A percentile compares a stretch with the other conserved stretches of the same genome.
Conservation (phyloP, 2,888 invertebrate species). For the Tenodera sinensis region DNA sequence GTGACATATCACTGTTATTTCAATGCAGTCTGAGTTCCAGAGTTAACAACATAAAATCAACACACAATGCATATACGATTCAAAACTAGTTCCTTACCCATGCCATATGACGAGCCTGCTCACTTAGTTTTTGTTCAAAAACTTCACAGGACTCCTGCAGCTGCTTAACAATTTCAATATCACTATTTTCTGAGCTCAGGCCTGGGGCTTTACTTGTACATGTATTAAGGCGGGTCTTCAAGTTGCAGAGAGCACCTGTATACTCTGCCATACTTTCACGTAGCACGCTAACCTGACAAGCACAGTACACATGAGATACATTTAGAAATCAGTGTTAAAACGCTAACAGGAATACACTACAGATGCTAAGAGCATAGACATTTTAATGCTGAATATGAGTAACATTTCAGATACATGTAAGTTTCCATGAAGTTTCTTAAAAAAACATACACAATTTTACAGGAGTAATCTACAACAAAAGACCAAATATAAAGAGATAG, state of each 20-base stretch:
- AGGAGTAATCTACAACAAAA: too few relatives aligned
- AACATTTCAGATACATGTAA: too few relatives aligned
- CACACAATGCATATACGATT: background rate
- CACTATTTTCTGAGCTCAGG: slow-evolving; percentile 31
- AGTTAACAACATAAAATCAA: too few relatives aligned
- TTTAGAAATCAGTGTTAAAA: background rate
- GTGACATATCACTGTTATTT: too few relatives aligned
- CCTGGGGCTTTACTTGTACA: background rate
- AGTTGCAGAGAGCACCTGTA: slow-evolving; percentile 58
- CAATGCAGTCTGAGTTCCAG: too few relatives aligned
- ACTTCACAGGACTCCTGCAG: slow-evolving; percentile 56
- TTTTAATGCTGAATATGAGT: too few relatives aligned
- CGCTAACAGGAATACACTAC: background rate
- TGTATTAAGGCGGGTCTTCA: slow-evolving; percentile 47
- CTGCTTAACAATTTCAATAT: slow-evolving; percentile 51
- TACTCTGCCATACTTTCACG: slow-evolving; percentile 65
- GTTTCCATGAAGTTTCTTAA: too few relatives aligned
- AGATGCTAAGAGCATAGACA: background rate
- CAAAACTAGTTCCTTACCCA: slow-evolving; percentile 47
- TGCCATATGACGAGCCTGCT: slow-evolving; percentile 62
- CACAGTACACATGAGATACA: background rate
- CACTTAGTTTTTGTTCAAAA: slow-evolving; percentile 56
- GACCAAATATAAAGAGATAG: too few relatives aligned
- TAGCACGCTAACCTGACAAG: slow-evolving; percentile 47
- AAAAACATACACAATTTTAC: too few relatives aligned